Base-by-base conservation (phyloP, 2,113 vertebrate genomes). In the Willisornis vidua region DNA sequence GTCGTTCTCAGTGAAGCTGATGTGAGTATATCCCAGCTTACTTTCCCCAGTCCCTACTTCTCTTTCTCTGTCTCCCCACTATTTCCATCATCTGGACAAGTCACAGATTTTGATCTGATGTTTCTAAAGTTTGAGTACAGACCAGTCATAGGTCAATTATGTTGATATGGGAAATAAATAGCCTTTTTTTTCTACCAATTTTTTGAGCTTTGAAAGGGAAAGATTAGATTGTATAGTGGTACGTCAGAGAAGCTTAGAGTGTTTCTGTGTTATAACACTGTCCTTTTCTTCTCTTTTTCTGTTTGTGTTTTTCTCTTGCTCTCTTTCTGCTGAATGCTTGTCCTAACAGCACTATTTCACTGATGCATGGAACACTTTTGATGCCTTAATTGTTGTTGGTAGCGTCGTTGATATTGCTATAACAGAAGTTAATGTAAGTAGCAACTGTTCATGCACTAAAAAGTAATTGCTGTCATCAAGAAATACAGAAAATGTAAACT, bases 331-430 rank as follows among this genome's bases (percentile, higher is more conserved):
- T 98, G 98, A 97, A 98, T 95, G 98, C 98, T 97, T 98, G 97
- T 98, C 98, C 98, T 98, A 98, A 99, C 99, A 99, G 99, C 99
- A 99, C 98, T 99, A 99, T 99, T 99, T 99, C 98, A 98, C 99
- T 99, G 99, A 99, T 98, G 99, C 99, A 99, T 99, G 99, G 99
- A 99, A 99, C 99, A 99, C 99, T 98, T 99, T 99, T 98, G 99
- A 99, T 99, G 99, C 99, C 99, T 99, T 99, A 99, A 99, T 99
- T 98, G 99, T 99, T 99, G 99, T 99, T 95, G 99, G 99, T 99
- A 99, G 99, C 98, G 99, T 99, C 98, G 99, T 99, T 98, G 99
- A 99, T 98, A 99, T 99, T 98, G 99, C 99, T 98, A 99, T 99
- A 98, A 99, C 99, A 98, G 99, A 99, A 99, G 99, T 99, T 94